Conservation (phyloP, 2,797 vertebrate genomes). For the Micropoecilia bifurca region DNA sequence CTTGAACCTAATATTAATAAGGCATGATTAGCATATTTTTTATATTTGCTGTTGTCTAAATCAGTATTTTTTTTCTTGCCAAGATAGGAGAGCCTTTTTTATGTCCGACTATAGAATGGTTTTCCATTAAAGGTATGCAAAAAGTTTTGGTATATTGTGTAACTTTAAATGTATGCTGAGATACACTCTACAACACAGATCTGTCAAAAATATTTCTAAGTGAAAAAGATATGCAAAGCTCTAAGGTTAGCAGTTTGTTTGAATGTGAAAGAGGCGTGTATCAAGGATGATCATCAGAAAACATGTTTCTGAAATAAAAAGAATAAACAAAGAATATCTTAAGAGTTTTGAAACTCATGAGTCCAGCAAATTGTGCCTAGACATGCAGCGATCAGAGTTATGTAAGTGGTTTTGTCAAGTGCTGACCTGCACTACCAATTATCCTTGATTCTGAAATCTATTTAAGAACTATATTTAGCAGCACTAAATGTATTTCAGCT, state of each 20-base stretch:
- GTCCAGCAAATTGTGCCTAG: not conserved
- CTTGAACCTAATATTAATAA: conserved; percentile 1
- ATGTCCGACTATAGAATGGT: not conserved
- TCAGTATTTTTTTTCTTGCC: not conserved
- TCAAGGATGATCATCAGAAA: not conserved
- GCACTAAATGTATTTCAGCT: not conserved
- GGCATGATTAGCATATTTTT: not conserved
- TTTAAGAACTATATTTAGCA: not conserved
- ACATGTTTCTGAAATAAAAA: not conserved
- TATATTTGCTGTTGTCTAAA: not conserved
- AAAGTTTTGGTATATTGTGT: not conserved
- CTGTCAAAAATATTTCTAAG: not conserved
- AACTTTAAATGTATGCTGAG: not conserved
- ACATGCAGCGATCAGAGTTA: not conserved
- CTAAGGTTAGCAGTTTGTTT: not conserved
- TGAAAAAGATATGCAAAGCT: not conserved
- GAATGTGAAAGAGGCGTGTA: not conserved
- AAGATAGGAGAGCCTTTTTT: too few species aligned
- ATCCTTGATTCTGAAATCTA: not conserved
- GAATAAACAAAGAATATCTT: not conserved
- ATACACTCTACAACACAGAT: not conserved
- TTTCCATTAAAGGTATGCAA: not conserved
- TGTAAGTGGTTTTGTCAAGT: not conserved
- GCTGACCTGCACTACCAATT: not conserved
- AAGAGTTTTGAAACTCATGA: not conserved